Conservation (phyloP, 2,113 vertebrate species). For the Myotis yumanensis region DNA sequence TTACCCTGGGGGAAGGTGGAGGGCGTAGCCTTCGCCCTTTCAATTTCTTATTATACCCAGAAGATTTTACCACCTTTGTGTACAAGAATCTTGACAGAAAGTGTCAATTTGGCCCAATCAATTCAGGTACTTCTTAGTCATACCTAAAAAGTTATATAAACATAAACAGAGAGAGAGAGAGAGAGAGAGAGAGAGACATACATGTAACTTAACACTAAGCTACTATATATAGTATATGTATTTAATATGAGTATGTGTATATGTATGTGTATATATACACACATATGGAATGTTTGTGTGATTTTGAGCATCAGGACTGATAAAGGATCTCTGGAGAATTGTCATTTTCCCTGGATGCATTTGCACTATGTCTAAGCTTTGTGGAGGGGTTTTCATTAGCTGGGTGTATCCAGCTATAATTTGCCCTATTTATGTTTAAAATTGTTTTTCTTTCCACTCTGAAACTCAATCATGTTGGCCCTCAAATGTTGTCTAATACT, state of each 20-base stretch:
- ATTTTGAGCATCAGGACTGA: neutral
- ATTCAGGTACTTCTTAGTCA: neutral
- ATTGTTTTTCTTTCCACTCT: neutral
- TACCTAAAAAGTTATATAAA: neutral
- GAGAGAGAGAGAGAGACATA: too few relatives aligned
- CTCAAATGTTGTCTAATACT: neutral
- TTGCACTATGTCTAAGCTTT: neutral
- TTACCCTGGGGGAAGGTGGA: too few relatives aligned
- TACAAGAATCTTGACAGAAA: neutral
- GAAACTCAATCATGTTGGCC: neutral
- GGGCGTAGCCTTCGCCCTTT: too few relatives aligned
- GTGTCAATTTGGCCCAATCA: neutral
- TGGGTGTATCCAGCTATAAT: neutral
- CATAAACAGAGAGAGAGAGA: neutral
- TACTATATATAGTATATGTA: neutral
- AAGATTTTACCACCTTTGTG: neutral
- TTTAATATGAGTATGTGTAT: neutral
- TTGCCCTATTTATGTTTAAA: conserved; percentile 32
- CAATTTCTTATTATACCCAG: neutral
- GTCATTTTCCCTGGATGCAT: neutral
- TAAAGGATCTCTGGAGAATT: neutral
- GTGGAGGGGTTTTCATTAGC: neutral
- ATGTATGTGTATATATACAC: neutral
- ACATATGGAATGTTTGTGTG: neutral
- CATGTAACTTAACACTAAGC: neutral